Evolutionary conservation across 2,888 invertebrate genomes (phyloP).

Genomic region (Lithosia quadra): DNA sequence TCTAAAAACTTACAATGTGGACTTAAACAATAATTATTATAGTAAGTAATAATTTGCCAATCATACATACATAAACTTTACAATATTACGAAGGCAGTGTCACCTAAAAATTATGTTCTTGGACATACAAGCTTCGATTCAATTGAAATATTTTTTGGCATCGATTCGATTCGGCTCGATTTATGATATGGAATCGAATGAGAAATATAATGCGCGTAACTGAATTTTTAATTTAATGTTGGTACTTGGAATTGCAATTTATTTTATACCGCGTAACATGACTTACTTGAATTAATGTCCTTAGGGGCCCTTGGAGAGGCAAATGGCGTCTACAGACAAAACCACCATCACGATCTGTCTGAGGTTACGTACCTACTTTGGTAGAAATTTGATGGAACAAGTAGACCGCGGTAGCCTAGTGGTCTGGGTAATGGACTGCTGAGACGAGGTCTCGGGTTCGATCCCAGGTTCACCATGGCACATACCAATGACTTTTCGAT

Average conservation of each 20-base stretch:
- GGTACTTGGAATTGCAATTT: slow-evolving; percentile 37
- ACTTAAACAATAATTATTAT: too few species aligned
- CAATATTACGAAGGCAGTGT: slow-evolving; percentile 45
- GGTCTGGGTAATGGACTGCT: too few species aligned
- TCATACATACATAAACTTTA: not conserved
- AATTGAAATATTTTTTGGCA: slow-evolving; percentile 66
- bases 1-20: too few species aligned
- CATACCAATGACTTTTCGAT: too few species aligned
- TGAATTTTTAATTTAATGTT: slow-evolving; percentile 59
- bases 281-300: not conserved
- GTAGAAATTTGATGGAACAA: too few species aligned
- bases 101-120: slow-evolving; percentile 48
- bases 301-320: not conserved
- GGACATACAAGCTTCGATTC: slow-evolving; percentile 53
- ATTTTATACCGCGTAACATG: slow-evolving; percentile 5
- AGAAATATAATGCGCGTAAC: slow-evolving; percentile 56
- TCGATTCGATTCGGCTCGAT: slow-evolving; percentile 72
- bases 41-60: not conserved
- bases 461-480: too few species aligned
- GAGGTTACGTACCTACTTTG: too few species aligned
- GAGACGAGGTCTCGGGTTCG: too few species aligned
- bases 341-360: too few species aligned
- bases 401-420: too few species aligned
- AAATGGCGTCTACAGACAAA: too few species aligned
- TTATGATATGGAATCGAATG: slow-evolving; percentile 68